Base-by-base conservation (phyloP, 2,113 vertebrate species). In the Neodontobutis hainanensis region DNA sequence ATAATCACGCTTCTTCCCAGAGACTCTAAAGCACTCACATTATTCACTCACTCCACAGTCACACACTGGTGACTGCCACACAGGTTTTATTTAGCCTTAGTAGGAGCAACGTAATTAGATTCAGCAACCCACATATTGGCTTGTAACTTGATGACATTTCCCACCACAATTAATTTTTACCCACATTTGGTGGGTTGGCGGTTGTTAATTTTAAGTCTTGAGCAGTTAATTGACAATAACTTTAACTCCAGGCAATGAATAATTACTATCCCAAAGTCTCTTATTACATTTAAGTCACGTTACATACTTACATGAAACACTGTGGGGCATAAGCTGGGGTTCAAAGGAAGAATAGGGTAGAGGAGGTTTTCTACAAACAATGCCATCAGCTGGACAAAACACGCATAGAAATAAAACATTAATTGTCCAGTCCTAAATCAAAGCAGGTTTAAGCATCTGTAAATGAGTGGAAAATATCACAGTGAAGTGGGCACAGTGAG, bases 181-280 rank as follows among this genome's bases (percentile, higher is more conserved):
- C 72, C 75, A 78, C 64, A 70, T 84, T 75, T 59, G 44, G 63
- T 4, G 34, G 49, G 49, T 70, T 72, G 82, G 67, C 51, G 45
- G 69, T 64, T 81, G 74, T 85, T 81, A 68, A 84, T 73, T 85
- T 78, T 58, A 74, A 75, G 79, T 83, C 77, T 72, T 65, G 57
- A 72, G 67, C 72, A 75, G 65, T 83, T 86, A 89, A 81, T 68
- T 77, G 74, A 81, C 78, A 82, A 85, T 77, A 87, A 85, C 75
- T 81, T 83, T 85, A 78, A 82, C 81, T 79, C 77, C 81, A 73
- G 73, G 83, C 77, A 55, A 81, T 82, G 68, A 84, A 81, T 83
- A 85, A 87, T 88, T 84, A 85, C 70, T 15, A 71, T 82, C 71
- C 57, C 6, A 67, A 65, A 83, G 75, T 85, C 75, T 83, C 73